Evolutionary conservation across 2,113 vertebrate species (phyloP), one percentile per base, ranked within the genome.

Genomic region (Petrocephalus microphthalmus): DNA sequence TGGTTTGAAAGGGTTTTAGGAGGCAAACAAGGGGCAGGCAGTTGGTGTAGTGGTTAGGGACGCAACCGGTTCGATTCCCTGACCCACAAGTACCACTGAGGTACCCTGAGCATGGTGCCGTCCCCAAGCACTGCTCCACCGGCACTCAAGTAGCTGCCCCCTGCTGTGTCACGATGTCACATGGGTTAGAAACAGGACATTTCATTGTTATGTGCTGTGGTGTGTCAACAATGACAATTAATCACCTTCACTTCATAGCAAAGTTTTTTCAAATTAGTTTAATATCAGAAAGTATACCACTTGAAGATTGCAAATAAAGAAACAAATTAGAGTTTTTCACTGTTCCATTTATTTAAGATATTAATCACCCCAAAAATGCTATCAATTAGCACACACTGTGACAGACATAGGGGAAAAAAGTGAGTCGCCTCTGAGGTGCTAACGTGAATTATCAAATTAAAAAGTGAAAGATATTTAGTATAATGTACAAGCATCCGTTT

Each of bases 401-500:
- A 78, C 17, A 53, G 33, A 74, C 22, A 49, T 67, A 33, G 13
- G 19, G 19, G 33, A 67, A 78, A 71, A 78, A 25, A 86, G 10
- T 56, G 49, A 20, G 29, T 13, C 20, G 22, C 45, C 83, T 74
- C 11, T 6, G 2, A 74, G 84, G 64, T 22, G 60, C 64, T 74
- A 86, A 85, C 47, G 57, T 53, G 42, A 67, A 71, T 20, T 33
- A 86, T 86, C 37, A 78, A 52, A 17, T 25, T 85, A 74, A 5
- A 74, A 42, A 45, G 86, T 74, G n/a, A 71, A 60, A 57, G 33
- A 64, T 86, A 78, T 89, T 89, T 74, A 60, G 49, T 78, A 13
- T 89, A 85, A 89, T 86, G 64, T 29, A 47, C 22, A 7, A 52
- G 49, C 60, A 74, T 67, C 82, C 71, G 88, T 64, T 89, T 52